Percentiles rank a stretch among this genome's conserved stretches.
Evolutionary conservation across 2,888 invertebrate species (phyloP).

Genomic region (Drosophila pegasa): DNA sequence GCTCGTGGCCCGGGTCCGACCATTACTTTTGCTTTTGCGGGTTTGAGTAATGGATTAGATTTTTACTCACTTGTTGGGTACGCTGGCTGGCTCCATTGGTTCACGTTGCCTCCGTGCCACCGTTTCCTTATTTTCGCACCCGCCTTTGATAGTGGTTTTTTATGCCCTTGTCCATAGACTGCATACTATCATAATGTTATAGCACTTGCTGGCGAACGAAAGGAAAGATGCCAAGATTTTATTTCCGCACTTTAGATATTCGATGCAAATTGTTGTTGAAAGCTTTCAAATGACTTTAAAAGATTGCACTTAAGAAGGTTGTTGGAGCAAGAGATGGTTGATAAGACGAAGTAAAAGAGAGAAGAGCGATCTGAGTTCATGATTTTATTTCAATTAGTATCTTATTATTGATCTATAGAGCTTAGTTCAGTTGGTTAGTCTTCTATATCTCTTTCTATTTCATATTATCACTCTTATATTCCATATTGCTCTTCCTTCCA

Average conservation of each 20-base stretch:
- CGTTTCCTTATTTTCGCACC: conserved; percentile 33
- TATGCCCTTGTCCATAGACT: conserved; percentile 16
- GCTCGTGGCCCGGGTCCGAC: conserved; percentile 22
- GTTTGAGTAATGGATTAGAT: conserved; percentile 81
- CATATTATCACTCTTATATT: neutral
- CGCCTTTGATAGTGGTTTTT: conserved; percentile 39
- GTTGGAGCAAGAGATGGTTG: neutral
- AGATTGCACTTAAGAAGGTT: neutral
- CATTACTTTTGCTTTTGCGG: conserved; percentile 70
- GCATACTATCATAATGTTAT: conserved; percentile 5
- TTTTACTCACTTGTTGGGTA: conserved; percentile 72
- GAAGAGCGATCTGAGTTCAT: too few relatives aligned
- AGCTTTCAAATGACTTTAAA: neutral
- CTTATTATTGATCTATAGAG: too few relatives aligned
- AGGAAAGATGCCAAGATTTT: neutral
- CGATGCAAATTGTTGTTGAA: neutral
- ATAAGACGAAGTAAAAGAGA: too few relatives aligned
- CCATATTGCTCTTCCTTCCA: neutral
- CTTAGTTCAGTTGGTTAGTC: too few relatives aligned
- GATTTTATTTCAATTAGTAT: too few relatives aligned
- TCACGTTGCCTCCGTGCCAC: conserved; percentile 23
- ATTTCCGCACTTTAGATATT: conserved; percentile 5
- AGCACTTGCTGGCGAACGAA: neutral
- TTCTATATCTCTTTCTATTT: neutral
- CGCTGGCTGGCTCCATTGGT: conserved; percentile 23